Evolutionary conservation across 1,140 invertebrate genomes (phyloP), one percentile per base, ranked within the genome.

Genomic region (Heliconius melpomene): DNA sequence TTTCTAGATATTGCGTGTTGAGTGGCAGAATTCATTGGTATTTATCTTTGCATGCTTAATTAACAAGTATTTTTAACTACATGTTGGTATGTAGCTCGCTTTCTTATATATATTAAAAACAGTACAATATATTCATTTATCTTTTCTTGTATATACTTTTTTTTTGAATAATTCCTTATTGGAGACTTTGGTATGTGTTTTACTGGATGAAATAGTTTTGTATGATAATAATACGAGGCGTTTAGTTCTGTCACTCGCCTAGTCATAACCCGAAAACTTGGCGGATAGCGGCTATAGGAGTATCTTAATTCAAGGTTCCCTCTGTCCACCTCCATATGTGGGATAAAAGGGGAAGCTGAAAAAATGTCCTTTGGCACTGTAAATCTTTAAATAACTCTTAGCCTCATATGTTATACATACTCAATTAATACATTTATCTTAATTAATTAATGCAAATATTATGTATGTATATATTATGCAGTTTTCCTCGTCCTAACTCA

Each of bases 391-490:
- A 46, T 5, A 46, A 16, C 3, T 46, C 3, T 46, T 46, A 23
- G 23, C n/a, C 54, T 23, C 26, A 26, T 66, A 29, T 29, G 13
- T 29, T 6, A 26, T 66, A 66, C 26, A 29, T 3, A 29, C n/a
- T 66, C 11, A 66, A 66, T 66, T 66, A 66, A 66, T 29, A 66
- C 60, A 29, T 66, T 66, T 66, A 66, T 66, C 23, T 16, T 29
- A 74, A 74, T 74, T 74, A 74, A 29, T 54, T 32, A 54, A 54
- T 36, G 32, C 18, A 18, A n/a, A 38, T 72, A 72, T 29, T 38
- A 75, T 60, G 36, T 75, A 54, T 60, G 29, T 75, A 66, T 29
- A 75, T 75, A n/a, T 60, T 57, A 26, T 57, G 74, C 54, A 60
- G 74, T 75, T 75, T 38, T 52, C 74, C 74, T 75, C 74, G 54